These are phyloP conservation scores for Rhodeus uyekii DNA, from an alignment of 2,797 vertebrate species.

Conservation along the genomic window DNA sequence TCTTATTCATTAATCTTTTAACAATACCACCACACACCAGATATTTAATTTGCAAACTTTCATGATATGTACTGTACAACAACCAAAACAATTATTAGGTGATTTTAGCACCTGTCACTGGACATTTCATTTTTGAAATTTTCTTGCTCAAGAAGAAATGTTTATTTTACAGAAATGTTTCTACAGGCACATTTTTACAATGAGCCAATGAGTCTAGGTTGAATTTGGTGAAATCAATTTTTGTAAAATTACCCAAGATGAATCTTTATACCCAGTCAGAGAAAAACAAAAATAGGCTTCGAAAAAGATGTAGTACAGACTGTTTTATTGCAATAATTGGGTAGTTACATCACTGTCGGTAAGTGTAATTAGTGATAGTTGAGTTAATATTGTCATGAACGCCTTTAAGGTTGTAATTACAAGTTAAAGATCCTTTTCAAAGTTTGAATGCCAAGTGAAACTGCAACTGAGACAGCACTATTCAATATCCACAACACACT, in stretches of 20 bases:
- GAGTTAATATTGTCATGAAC: conserved; percentile 25
- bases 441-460: conserved; percentile 15
- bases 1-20: too few relatives aligned
- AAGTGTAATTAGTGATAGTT: conserved; percentile 9
- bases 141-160: not conserved
- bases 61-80: too few relatives aligned
- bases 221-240: not conserved
- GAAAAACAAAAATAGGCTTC: conserved; percentile 6
- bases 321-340: conserved; percentile 2
- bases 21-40: too few relatives aligned
- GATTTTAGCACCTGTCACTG: not conserved
- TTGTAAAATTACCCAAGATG: not conserved
- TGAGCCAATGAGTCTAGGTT: not conserved
- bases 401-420: conserved; percentile 33
- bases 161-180: not conserved
- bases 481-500: conserved; percentile 12
- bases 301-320: conserved; percentile 1
- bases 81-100: not conserved
- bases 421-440: conserved; percentile 34
- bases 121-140: not conserved
- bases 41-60: too few relatives aligned
- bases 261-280: not conserved
- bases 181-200: not conserved
- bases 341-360: conserved; percentile 33
- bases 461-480: not conserved